These are phyloP conservation scores for Ceratitis capitata DNA, from an alignment of 1,140 invertebrate genomes.

Conservation along the genomic window DNA sequence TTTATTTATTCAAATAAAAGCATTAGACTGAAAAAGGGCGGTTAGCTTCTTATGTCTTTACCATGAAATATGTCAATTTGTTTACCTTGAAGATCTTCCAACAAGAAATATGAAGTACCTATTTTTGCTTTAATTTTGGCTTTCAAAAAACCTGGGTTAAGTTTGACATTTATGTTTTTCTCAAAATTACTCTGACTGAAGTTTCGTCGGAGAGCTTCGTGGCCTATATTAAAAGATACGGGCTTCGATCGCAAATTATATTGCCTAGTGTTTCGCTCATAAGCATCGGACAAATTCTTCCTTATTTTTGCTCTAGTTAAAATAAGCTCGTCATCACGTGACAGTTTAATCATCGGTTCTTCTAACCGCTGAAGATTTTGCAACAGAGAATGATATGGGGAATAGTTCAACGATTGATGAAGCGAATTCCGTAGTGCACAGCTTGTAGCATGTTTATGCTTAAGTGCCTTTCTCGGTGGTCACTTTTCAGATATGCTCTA, in stretches of 20 bases:
- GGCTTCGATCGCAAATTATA: conserved; percentile 22
- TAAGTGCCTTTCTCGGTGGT: conserved; percentile 42
- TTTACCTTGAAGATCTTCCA: conserved; percentile 17
- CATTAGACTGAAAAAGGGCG: not conserved
- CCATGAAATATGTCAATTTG: conserved; percentile 36
- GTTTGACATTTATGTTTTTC: conserved; percentile 24
- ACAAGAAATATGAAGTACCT: too few relatives aligned
- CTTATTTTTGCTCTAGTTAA: too few relatives aligned
- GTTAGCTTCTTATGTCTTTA: conserved; percentile 3
- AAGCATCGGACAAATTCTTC: too few relatives aligned
- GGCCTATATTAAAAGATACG: not conserved
- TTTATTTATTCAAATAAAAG: not conserved
- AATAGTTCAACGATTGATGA: too few relatives aligned
- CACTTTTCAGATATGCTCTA: conserved; percentile 4
- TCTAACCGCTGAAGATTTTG: not conserved
- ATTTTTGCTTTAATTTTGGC: not conserved
- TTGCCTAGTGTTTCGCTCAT: too few relatives aligned
- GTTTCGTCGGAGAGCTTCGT: too few relatives aligned
- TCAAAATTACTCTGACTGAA: not conserved
- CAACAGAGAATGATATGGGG: not conserved
- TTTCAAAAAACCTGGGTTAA: conserved; percentile 33
- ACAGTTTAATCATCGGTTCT: not conserved
- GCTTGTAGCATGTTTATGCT: conserved; percentile 6
- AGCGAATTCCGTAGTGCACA: too few relatives aligned
- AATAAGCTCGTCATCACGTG: not conserved